phyloP scores from a whole-genome alignment of 2,888 invertebrate genomes.

The Zaprionus lineosus region DNA sequence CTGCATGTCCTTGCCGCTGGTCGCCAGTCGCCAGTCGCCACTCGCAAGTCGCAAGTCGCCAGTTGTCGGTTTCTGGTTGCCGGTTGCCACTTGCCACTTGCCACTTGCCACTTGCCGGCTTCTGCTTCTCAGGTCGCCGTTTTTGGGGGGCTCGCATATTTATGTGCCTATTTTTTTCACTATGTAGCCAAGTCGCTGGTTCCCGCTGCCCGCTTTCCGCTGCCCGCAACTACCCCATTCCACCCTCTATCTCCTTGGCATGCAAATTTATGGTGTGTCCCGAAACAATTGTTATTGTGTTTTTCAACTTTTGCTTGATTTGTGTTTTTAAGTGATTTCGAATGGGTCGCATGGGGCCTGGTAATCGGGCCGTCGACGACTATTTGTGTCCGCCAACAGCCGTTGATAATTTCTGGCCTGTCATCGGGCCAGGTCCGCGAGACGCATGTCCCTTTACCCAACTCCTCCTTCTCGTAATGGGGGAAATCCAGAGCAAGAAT shows the following conservation, averaged over 20 bases:
- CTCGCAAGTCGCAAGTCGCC: not conserved
- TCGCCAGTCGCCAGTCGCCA: conserved; percentile 11
- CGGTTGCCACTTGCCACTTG: not conserved
- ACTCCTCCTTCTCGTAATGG: too few species aligned
- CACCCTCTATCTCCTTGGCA: conserved; percentile 62
- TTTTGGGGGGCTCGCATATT: conserved; percentile 58
- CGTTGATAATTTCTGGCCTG: conserved; percentile 70
- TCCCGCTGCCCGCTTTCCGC: conserved; percentile 5
- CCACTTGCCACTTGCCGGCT: not conserved
- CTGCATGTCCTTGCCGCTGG: conserved; percentile 53
- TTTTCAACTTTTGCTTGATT: conserved; percentile 78
- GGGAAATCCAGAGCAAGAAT: too few species aligned
- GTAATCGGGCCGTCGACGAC: conserved; percentile 47
- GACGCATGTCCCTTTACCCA: conserved; percentile 43
- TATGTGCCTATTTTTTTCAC: conserved; percentile 66
- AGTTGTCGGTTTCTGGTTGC: not conserved
- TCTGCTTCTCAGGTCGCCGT: conserved; percentile 24
- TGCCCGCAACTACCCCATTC: not conserved
- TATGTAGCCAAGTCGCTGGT: too few species aligned
- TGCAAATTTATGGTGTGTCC: conserved; percentile 80
- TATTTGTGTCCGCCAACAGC: conserved; percentile 57
- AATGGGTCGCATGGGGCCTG: conserved; percentile 69
- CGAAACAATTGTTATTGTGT: conserved; percentile 80
- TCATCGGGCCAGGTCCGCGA: conserved; percentile 41
- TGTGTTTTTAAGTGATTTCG: conserved; percentile 77